phyloP scores from a whole-genome alignment of 1,140 invertebrate genomes.

The Trichonephila inaurata region DNA sequence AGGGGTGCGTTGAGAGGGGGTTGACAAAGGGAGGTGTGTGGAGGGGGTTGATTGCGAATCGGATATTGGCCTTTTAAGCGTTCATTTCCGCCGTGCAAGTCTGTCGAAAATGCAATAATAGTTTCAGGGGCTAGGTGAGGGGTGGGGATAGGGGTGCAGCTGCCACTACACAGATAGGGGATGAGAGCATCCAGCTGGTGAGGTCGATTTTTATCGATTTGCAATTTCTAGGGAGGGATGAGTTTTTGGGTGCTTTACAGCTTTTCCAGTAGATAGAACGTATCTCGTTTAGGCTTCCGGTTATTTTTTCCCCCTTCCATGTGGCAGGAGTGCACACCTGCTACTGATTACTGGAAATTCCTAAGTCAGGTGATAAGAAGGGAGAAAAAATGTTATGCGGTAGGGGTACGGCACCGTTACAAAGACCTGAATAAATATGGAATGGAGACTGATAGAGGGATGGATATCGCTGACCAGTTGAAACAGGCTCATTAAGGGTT shows the following conservation, averaged over 20 bases:
- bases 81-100: conserved; percentile 25
- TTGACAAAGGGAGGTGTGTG: too few species aligned
- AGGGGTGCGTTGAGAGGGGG: not conserved
- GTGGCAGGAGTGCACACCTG: not conserved
- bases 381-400: not conserved
- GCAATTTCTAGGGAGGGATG: conserved; percentile 26
- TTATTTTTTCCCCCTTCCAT: not conserved
- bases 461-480: not conserved
- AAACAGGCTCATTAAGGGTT: not conserved
- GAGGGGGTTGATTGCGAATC: not conserved
- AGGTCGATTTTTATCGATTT: conserved; percentile 56
- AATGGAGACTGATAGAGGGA: not conserved
- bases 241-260: conserved; percentile 42
- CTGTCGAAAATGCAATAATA: conserved; percentile 44
- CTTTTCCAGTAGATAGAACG: conserved; percentile 17
- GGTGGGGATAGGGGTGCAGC: not conserved
- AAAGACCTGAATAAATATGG: too few species aligned
- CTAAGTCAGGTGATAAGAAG: conserved; percentile 2
- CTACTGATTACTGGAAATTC: conserved; percentile 9
- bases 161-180: not conserved
- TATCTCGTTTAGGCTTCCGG: conserved; percentile 1
- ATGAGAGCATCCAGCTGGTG: conserved; percentile 5
- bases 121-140: not conserved
- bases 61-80: conserved; percentile 55
- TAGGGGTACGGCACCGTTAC: not conserved